Evolutionary conservation across 2,888 invertebrate species (phyloP).

Genomic region (Phengaris alcon): DNA sequence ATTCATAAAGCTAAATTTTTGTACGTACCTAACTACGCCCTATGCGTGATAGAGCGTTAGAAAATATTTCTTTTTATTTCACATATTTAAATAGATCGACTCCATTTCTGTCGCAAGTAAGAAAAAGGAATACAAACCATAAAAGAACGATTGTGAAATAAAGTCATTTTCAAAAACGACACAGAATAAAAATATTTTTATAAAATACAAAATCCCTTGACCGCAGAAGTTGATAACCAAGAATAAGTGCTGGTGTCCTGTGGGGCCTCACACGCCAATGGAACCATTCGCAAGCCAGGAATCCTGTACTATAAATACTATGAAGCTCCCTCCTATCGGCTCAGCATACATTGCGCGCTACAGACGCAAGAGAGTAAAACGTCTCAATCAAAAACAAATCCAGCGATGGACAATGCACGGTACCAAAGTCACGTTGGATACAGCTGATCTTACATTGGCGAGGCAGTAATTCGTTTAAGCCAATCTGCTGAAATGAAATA

Average conservation of each 20-base stretch:
- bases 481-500: constrained; percentile 26
- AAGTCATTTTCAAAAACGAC: constrained; percentile 1
- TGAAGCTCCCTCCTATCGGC: not conserved
- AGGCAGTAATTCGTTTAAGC: constrained; percentile 26
- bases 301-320: not conserved
- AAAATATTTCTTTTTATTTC: not conserved
- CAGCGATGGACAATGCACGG: not conserved
- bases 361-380: not conserved
- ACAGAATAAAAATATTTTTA: not conserved
- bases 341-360: not conserved
- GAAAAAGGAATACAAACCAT: not conserved
- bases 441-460: constrained; percentile 2
- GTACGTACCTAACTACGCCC: too few relatives aligned
- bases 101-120: not conserved
- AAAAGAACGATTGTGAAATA: not conserved
- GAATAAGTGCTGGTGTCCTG: constrained; percentile 26
- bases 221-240: constrained; percentile 30
- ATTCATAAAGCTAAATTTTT: too few relatives aligned
- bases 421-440: not conserved
- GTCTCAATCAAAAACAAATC: not conserved
- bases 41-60: too few relatives aligned
- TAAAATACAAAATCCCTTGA: constrained; percentile 30
- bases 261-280: constrained; percentile 18
- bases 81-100: not conserved
- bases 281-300: not conserved